These are phyloP conservation scores for Leucozona laternaria DNA, from an alignment of 2,888 invertebrate species.

Conservation along the genomic window DNA sequence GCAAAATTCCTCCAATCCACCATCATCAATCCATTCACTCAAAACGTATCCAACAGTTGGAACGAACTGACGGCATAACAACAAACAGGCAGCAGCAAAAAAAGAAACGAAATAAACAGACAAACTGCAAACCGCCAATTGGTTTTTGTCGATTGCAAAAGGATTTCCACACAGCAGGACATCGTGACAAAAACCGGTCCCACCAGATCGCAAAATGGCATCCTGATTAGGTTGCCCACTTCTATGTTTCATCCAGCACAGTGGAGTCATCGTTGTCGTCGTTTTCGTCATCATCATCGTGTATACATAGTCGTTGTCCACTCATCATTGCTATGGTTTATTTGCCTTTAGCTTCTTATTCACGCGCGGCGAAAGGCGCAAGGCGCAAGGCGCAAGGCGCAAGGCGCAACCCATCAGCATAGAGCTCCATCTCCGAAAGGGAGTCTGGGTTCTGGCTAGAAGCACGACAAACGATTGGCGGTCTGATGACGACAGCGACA, in stretches of 20 bases:
- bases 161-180: constrained; percentile 73
- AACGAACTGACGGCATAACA: constrained; percentile 73
- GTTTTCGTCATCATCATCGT: background rate
- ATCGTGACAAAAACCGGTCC: constrained; percentile 74
- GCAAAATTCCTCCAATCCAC: constrained; percentile 72
- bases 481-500: constrained; percentile 38
- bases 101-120: constrained; percentile 39
- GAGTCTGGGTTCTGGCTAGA: constrained; percentile 36
- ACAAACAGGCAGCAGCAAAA: constrained; percentile 47
- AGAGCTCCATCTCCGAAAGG: constrained; percentile 52
- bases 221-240: constrained; percentile 71
- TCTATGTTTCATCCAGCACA: constrained; percentile 55
- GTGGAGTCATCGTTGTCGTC: background rate
- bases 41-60: constrained; percentile 57
- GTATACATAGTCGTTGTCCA: constrained; percentile 31
- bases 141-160: constrained; percentile 69
- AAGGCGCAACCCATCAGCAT: constrained; percentile 61
- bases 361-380: constrained; percentile 62
- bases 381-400: constrained; percentile 62
- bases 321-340: constrained; percentile 67
- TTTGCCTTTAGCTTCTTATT: constrained; percentile 71
- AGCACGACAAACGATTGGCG: constrained; percentile 72
- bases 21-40: constrained; percentile 66
- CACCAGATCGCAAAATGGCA: constrained; percentile 75
- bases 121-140: constrained; percentile 75